phyloP scores from a whole-genome alignment of 2,797 vertebrate genomes.

The Botia kubotai region DNA sequence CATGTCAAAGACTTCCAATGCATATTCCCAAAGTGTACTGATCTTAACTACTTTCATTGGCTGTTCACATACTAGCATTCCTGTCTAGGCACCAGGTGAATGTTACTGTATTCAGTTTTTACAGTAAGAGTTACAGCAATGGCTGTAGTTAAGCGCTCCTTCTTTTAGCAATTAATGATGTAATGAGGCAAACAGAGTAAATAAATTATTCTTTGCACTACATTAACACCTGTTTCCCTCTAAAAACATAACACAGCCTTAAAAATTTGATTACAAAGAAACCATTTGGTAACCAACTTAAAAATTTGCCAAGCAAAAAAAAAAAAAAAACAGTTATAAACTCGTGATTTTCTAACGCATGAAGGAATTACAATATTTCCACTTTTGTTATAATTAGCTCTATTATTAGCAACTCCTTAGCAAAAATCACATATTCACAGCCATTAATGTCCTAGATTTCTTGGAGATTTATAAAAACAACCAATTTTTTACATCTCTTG shows the following conservation, averaged over 20 bases:
- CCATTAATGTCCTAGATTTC: neutral
- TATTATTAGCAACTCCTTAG: neutral
- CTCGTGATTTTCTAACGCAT: neutral
- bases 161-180: neutral
- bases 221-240: neutral
- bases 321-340: constrained; percentile 3
- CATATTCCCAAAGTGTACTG: neutral
- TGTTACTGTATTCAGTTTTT: neutral
- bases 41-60: neutral
- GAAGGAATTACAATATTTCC: neutral
- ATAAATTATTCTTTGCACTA: neutral
- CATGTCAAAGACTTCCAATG: neutral
- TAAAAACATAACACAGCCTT: neutral
- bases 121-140: neutral
- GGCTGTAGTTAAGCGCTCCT: neutral
- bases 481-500: neutral
- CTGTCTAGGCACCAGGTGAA: neutral
- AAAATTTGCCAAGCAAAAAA: neutral
- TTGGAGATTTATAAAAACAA: neutral
- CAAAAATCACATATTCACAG: neutral
- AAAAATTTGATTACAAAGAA: neutral
- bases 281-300: neutral
- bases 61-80: neutral
- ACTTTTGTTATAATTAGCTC: neutral
- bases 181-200: neutral